Conservation (phyloP, 2,888 invertebrate genomes). For the Sisyra nigra region DNA sequence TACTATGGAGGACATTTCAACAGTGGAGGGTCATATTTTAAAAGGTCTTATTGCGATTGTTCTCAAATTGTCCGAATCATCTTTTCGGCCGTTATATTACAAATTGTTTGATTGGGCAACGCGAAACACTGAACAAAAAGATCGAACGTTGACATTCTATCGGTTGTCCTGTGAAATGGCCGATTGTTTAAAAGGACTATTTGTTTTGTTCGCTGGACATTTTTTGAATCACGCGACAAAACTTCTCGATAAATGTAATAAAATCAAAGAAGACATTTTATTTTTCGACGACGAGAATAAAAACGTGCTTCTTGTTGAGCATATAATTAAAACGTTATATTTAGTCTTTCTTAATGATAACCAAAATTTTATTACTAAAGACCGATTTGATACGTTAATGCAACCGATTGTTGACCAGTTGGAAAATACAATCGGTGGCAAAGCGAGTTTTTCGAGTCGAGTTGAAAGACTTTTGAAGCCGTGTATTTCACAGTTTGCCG, state of each 20-base stretch:
- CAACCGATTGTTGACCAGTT: conserved; percentile 80
- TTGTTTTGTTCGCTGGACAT: conserved; percentile 78
- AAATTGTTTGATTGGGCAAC: conserved; percentile 80
- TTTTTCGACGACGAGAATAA: conserved; percentile 38
- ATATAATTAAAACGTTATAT: conserved; percentile 57
- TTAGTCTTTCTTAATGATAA: conserved; percentile 70
- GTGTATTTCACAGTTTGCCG: conserved; percentile 68
- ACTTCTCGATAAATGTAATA: conserved; percentile 53
- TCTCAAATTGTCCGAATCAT: conserved; percentile 74
- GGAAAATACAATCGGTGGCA: conserved; percentile 55
- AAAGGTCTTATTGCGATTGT: conserved; percentile 65
- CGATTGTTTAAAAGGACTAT: conserved; percentile 68
- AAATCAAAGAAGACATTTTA: conserved; percentile 33
- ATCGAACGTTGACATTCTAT: conserved; percentile 67
- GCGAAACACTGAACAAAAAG: conserved; percentile 39
- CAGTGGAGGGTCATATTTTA: conserved; percentile 57
- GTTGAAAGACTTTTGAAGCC: conserved; percentile 48
- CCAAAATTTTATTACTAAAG: conserved; percentile 69
- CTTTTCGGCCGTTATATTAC: conserved; percentile 77
- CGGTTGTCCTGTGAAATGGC: conserved; percentile 64
- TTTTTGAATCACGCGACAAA: conserved; percentile 67
- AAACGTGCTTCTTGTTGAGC: conserved; percentile 45
- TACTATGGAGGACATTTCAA: conserved; percentile 29
- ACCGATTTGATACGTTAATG: conserved; percentile 69
- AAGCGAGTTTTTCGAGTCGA: conserved; percentile 39